Evolutionary conservation across 2,113 vertebrate species (phyloP).

Genomic region (Xiphorhynchus elegans): DNA sequence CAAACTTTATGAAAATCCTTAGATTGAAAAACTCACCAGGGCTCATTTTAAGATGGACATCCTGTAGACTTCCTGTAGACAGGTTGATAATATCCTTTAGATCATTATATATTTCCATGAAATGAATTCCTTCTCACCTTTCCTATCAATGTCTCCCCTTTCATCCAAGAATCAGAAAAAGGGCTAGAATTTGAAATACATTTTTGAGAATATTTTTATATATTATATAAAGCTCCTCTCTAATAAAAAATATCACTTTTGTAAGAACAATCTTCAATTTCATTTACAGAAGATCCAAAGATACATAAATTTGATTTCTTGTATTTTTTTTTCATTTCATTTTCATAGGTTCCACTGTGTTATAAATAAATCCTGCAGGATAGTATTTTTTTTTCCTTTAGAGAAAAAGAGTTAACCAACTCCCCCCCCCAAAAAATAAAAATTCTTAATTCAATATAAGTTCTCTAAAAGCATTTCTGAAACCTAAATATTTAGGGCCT

Average conservation of each 20-base stretch:
- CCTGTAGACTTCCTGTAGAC: neutral
- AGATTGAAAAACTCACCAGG: neutral
- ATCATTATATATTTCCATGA: neutral
- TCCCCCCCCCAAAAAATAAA: neutral
- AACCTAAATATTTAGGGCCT: neutral
- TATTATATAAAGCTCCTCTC: neutral
- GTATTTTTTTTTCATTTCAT: neutral
- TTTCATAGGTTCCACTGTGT: neutral
- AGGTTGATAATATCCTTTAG: neutral
- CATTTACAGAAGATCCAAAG: neutral
- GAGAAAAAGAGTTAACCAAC: neutral
- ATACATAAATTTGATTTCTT: neutral
- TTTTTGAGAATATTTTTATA: neutral
- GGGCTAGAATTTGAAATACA: neutral
- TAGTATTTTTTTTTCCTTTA: neutral
- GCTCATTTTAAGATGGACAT: neutral
- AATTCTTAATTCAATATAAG: neutral
- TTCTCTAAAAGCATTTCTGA: neutral
- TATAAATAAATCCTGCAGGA: neutral
- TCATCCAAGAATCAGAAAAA: neutral
- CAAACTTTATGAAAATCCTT: neutral
- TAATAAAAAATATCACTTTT: neutral
- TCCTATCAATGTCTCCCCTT: rapidly evolving
- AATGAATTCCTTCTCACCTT: neutral
- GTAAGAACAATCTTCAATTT: neutral